phyloP scores from a whole-genome alignment of 2,888 invertebrate genomes.

The Taenaris catops region DNA sequence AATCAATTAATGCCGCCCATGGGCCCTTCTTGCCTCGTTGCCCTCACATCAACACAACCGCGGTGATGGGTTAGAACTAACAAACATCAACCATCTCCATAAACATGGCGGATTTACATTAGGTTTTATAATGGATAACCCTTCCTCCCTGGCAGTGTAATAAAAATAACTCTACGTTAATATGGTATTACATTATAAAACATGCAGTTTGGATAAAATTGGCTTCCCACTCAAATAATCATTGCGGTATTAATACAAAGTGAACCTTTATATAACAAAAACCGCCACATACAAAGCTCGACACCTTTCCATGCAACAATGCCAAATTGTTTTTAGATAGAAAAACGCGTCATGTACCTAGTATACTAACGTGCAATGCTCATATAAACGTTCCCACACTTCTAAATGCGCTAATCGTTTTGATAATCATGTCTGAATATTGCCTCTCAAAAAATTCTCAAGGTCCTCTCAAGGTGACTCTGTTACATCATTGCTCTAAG shows the following conservation, averaged over 20 bases:
- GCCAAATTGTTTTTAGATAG: conserved; percentile 4
- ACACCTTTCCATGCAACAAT: conserved; percentile 6
- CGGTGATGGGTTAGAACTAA: no score
- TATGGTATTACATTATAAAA: background rate
- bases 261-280: background rate
- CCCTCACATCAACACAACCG: no score
- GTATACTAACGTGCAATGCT: conserved; percentile 5
- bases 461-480: conserved; percentile 13
- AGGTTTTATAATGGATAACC: no score
- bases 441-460: conserved; percentile 21
- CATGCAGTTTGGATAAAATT: conserved; percentile 3
- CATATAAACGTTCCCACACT: conserved; percentile 35
- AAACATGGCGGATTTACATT: no score
- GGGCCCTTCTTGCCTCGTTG: no score
- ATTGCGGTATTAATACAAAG: conserved; percentile 9
- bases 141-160: no score
- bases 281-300: background rate
- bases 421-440: conserved; percentile 35
- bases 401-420: conserved; percentile 39
- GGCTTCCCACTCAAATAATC: conserved; percentile 4
- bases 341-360: background rate
- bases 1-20: no score
- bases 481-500: conserved; percentile 11
- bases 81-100: no score
- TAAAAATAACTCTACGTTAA: no score